Evolutionary conservation across 2,888 invertebrate species (phyloP), one percentile per base, ranked within the genome.

Genomic region (Diaphora mendica): DNA sequence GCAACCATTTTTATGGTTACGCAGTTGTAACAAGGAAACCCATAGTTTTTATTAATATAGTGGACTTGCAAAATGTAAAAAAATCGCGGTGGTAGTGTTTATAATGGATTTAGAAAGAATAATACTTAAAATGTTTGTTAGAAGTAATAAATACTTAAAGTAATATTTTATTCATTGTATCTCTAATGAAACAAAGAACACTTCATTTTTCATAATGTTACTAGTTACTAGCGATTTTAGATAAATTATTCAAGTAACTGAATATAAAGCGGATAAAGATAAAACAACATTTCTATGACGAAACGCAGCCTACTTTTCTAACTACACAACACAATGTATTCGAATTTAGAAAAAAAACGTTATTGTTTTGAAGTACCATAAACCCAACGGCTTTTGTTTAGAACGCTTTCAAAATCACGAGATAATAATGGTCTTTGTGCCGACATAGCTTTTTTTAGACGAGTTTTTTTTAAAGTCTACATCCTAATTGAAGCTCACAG

Each of bases 351-450:
- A 67, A 67, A 67, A 67, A 48, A 66, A 30, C 17, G 3, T 26
- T 66, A 42, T 44, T 66, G 66, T 66, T 66, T 66, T 44, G 20
- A 26, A 44, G 9, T 26, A 26, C 17, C 44, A 48, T 67, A 67
- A 30, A 48, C 30, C 48, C 20, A 48, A 48, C 44, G 44, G 44
- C 44, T 67, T 48, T 67, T 67, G 67, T 67, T 67, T 67, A 11
- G 67, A 67, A 67, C 67, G 55, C 55, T 68, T 68, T 68, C 48
- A 68, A 68, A 68, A 68, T 68, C n/a, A 65, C 65, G 66, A 67
- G 30, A 17, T 44, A 48, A 30, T 67, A 44, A 66, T 66, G 66
- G 26, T 17, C 9, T 42, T 26, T n/a, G 26, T 42, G 65, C 39
- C 9, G 66, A n/a, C n/a, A 26, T 15, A 15, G 5, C n/a, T 44